phyloP scores from a whole-genome alignment of 2,797 vertebrate species.

The Aselliscus stoliczkanus region DNA sequence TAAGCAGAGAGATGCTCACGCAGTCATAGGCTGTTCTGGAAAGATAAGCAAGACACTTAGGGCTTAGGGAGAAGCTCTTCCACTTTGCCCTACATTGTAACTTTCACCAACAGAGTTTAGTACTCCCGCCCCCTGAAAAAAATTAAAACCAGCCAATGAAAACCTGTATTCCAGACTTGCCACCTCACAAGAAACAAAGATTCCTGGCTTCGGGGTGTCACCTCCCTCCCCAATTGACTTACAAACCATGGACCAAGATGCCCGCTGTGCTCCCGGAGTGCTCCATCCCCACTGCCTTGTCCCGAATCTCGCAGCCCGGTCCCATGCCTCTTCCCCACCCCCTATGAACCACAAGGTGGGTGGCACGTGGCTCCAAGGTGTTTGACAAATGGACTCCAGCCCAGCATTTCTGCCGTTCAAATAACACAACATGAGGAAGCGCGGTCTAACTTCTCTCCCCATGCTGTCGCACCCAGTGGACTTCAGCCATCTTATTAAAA shows the following conservation, averaged over 20 bases:
- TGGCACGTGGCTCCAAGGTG: background rate
- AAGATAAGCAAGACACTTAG: background rate
- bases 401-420: background rate
- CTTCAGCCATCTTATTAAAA: background rate
- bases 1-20: background rate
- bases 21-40: background rate
- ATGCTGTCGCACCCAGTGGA: background rate
- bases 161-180: background rate
- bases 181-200: background rate
- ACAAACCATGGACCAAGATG: background rate
- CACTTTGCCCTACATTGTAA: accelerated
- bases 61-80: background rate
- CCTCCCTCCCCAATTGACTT: background rate
- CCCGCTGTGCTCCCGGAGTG: background rate
- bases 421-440: background rate
- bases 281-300: accelerated
- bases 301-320: background rate
- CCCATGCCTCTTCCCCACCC: background rate
- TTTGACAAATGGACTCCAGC: background rate
- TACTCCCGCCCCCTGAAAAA: too few relatives aligned
- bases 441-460: background rate
- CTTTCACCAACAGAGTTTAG: background rate
- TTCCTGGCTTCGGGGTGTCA: background rate
- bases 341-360: background rate
- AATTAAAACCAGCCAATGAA: background rate